Percentiles rank a stretch among this genome's conserved stretches.
Conservation (phyloP, 2,113 vertebrate genomes). For the Pelmatolapia mariae region DNA sequence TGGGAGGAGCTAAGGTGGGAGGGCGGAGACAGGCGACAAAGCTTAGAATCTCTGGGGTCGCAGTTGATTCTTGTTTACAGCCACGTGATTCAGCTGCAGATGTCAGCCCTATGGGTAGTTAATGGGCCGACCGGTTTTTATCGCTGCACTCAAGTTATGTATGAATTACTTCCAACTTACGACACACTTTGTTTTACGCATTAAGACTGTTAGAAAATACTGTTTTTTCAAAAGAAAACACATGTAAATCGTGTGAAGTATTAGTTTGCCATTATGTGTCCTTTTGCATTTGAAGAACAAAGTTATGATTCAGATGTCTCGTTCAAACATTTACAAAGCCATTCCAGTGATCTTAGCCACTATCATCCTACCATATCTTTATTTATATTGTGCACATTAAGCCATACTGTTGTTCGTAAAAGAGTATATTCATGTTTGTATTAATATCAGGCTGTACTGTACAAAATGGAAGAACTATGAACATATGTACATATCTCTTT, state of each 20-base stretch:
- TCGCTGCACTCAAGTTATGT: slow-evolving; percentile 68
- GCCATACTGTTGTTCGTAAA: slow-evolving; percentile 54
- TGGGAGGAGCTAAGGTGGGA: not conserved
- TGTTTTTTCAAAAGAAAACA: slow-evolving; percentile 35
- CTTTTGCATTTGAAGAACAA: slow-evolving; percentile 72
- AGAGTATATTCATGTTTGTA: slow-evolving; percentile 49
- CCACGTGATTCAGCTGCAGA: slow-evolving; percentile 76
- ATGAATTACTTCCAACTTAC: slow-evolving; percentile 58
- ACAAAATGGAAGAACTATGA: slow-evolving; percentile 62
- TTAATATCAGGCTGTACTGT: slow-evolving; percentile 66
- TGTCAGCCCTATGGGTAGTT: slow-evolving; percentile 68
- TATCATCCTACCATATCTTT: slow-evolving; percentile 41
- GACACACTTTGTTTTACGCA: slow-evolving; percentile 52
- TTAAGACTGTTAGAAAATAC: slow-evolving; percentile 59
- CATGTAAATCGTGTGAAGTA: slow-evolving; percentile 26
- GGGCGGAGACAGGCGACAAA: slow-evolving; percentile 1
- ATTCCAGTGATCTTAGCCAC: slow-evolving; percentile 52
- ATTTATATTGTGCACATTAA: slow-evolving; percentile 59
- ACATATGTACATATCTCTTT: slow-evolving; percentile 74
- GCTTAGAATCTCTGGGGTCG: slow-evolving; percentile 62
- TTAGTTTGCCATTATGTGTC: slow-evolving; percentile 67
- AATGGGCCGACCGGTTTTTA: slow-evolving; percentile 60
- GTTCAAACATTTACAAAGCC: slow-evolving; percentile 51
- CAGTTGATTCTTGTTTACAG: slow-evolving; percentile 79
- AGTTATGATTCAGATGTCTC: slow-evolving; percentile 50